Evolutionary conservation across 2,797 vertebrate genomes (phyloP).

Genomic region (Artibeus jamaicensis): DNA sequence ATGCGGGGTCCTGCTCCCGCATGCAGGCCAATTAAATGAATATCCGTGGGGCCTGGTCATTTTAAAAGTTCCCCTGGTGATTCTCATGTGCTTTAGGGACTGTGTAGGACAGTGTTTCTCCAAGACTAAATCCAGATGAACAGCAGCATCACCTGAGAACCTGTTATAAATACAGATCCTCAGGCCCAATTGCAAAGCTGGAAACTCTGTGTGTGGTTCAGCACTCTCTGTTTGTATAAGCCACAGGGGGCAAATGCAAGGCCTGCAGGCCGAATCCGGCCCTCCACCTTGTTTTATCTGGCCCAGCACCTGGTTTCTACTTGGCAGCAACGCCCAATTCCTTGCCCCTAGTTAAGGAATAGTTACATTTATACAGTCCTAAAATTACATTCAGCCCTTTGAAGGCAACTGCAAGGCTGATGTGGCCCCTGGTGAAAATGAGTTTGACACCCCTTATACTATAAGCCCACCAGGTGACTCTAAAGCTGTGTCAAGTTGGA

Average conservation of each 20-base stretch:
- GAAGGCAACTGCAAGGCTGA: too few relatives aligned
- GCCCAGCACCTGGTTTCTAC: too few relatives aligned
- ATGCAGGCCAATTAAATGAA: neutral
- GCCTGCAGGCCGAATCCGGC: too few relatives aligned
- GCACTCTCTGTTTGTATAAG: neutral
- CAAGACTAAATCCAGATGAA: neutral
- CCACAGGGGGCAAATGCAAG: too few relatives aligned
- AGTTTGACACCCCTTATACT: too few relatives aligned
- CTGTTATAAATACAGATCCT: neutral
- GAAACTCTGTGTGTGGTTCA: neutral
- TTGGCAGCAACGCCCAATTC: fast-evolving
- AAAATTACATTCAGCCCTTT: too few relatives aligned
- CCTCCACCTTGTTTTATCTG: too few relatives aligned
- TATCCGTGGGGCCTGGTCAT: neutral
- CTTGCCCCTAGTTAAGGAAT: too few relatives aligned
- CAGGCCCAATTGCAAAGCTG: neutral
- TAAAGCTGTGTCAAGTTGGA: neutral
- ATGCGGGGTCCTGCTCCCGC: neutral
- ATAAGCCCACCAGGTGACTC: neutral
- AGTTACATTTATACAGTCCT: too few relatives aligned
- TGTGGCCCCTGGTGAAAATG: too few relatives aligned
- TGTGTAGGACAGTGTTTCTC: neutral
- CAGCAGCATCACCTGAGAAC: neutral
- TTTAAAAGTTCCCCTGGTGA: neutral
- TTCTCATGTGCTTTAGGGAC: neutral